Percentiles rank a stretch among this genome's conserved stretches.
These are phyloP conservation scores for Hipparchia sbordonii DNA, from an alignment of 2,888 invertebrate species.

Conservation along the genomic window DNA sequence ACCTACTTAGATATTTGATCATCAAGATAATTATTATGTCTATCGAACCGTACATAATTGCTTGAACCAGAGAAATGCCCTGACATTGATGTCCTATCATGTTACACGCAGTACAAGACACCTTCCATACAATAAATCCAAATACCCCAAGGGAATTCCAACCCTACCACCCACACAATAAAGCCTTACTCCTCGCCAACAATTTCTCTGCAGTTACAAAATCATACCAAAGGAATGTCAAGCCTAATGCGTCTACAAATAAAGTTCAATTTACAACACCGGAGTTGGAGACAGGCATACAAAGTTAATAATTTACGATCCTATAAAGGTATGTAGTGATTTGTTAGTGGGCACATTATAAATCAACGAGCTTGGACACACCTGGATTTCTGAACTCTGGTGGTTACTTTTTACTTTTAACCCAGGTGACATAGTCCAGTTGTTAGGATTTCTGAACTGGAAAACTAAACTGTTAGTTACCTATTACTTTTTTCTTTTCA, in stretches of 20 bases:
- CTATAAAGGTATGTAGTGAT: constrained; percentile 40
- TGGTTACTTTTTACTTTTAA: too few relatives aligned
- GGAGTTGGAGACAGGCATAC: background rate
- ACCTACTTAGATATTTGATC: too few relatives aligned
- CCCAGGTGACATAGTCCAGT: too few relatives aligned
- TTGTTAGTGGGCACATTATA: constrained; percentile 42
- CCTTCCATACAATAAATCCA: background rate
- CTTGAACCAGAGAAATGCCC: background rate
- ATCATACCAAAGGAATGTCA: background rate
- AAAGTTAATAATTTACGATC: constrained; percentile 35
- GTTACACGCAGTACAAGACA: constrained; percentile 11
- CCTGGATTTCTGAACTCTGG: constrained; percentile 37
- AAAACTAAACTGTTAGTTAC: background rate
- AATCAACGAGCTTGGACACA: constrained; percentile 42
- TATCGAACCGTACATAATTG: constrained; percentile 2
- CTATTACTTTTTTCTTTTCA: too few relatives aligned
- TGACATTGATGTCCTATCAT: constrained; percentile 16
- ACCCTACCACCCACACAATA: background rate
- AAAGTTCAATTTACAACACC: background rate
- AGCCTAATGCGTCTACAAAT: background rate
- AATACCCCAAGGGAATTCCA: background rate
- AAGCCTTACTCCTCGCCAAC: background rate
- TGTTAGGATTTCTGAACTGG: constrained; percentile 27
- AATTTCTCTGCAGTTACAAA: background rate
- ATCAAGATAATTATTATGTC: too few relatives aligned